Evolutionary conservation across 2,888 invertebrate species (phyloP).

Genomic region (Epistrophe eligans): DNA sequence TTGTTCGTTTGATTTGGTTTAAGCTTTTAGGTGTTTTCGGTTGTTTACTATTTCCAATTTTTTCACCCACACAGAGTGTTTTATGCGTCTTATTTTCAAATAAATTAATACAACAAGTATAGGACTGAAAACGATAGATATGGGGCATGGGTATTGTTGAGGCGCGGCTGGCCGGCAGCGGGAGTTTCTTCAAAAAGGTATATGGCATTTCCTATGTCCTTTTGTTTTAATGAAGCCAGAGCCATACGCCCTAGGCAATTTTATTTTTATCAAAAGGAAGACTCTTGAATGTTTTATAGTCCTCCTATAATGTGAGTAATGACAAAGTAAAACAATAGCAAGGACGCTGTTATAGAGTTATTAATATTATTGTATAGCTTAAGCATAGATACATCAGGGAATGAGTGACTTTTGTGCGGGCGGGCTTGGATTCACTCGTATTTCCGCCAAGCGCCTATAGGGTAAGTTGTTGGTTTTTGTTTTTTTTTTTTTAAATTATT

Average conservation of each 20-base stretch:
- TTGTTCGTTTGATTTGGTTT: background rate
- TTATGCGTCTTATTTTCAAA: conserved; percentile 26
- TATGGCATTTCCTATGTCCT: background rate
- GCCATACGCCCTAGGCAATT: background rate
- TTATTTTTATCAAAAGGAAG: conserved; percentile 3
- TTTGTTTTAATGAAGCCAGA: background rate
- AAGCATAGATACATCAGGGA: background rate
- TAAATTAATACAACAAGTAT: background rate
- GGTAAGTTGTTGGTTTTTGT: conserved; percentile 21
- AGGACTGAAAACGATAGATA: background rate
- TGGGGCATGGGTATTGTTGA: too few species aligned
- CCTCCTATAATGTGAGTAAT: background rate
- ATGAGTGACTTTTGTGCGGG: background rate
- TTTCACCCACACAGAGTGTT: conserved; percentile 8
- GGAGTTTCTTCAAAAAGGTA: background rate
- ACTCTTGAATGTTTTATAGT: background rate
- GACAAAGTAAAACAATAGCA: background rate
- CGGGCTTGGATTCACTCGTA: background rate
- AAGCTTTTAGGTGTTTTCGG: background rate
- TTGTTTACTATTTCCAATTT: conserved; percentile 38
- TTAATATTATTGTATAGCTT: background rate
- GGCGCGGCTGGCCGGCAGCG: background rate
- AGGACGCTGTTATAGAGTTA: background rate
- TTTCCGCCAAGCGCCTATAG: background rate
- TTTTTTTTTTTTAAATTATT: background rate